Base-by-base conservation (phyloP, 2,888 invertebrate species). In the Drosophila subquinaria region DNA sequence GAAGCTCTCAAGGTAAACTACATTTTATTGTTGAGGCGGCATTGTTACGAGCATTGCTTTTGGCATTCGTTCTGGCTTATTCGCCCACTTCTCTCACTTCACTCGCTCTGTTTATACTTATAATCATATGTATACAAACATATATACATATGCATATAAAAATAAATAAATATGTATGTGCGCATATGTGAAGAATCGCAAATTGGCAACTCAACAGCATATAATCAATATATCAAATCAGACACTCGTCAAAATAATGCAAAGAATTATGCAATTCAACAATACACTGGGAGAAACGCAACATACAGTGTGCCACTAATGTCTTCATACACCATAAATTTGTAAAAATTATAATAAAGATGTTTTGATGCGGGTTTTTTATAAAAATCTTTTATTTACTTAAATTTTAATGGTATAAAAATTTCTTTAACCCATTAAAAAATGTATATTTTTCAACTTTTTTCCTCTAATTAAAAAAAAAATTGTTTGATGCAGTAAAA, bases 1-100 rank as follows among this genome's bases (percentile, higher is more conserved):
- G 75, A 75, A 67, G 75, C 81, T 81, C 89, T 88, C 89, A 88
- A 88, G 88, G 88, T 89, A 82, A 88, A 88, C 88, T 86, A 88
- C 88, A 88, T 89, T 88, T 87, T 82, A 83, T 86, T 82, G 84
- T 86, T 82, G 82, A 81, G 81, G 82, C 78, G 86, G 83, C 80
- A 81, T 82, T 85, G 87, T 87, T 85, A 82, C 84, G 80, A 82
- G 79, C 83, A 81, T 73, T 86, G 81, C 84, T 81, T 84, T 83
- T 82, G 82, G 82, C 82, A 83, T 83, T 83, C 82, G 84, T 83
- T 83, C 82, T 83, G 82, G 71, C 83, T 85, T 82, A 81, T 59
- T 85, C 84, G 84, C 84, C 84, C 84, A 85, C 84, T 68, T 77
- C 81, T 77, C 81, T 43, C 48, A 38, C 66, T 38, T 43, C 48